These are phyloP conservation scores for Perizoma affinitatum DNA, from an alignment of 2,888 invertebrate species.

Conservation along the genomic window DNA sequence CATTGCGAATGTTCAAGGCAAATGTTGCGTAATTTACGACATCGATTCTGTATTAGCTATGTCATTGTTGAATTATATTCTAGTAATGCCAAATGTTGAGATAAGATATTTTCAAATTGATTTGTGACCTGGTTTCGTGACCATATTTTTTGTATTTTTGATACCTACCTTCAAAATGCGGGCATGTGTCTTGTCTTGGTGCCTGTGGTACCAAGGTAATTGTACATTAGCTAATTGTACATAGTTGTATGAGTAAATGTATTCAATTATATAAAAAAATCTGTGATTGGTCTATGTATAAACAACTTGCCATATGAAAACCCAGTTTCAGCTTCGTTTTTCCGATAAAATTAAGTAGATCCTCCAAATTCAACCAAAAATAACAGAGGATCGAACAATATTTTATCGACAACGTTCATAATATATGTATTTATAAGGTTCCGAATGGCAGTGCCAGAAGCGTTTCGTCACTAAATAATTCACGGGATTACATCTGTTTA, in stretches of 20 bases:
- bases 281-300: no score
- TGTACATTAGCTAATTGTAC: no score
- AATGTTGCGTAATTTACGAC: slow-evolving; percentile 39
- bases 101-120: slow-evolving; percentile 3
- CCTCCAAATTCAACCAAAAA: neutral
- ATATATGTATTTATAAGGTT: slow-evolving; percentile 6
- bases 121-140: no score
- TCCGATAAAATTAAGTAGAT: no score
- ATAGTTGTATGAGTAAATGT: no score
- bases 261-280: no score
- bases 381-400: slow-evolving; percentile 8
- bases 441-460: slow-evolving; percentile 3
- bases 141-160: no score
- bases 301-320: no score
- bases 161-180: no score
- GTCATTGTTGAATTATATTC: slow-evolving; percentile 26
- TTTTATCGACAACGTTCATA: slow-evolving; percentile 3
- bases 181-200: no score
- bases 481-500: slow-evolving; percentile 34
- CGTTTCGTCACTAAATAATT: slow-evolving; percentile 32
- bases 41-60: slow-evolving; percentile 29
- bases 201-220: no score
- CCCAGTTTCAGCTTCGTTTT: no score
- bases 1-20: slow-evolving; percentile 35
- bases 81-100: slow-evolving; percentile 7